Evolutionary conservation across 2,113 vertebrate species (phyloP).

Genomic region (Lethenteron reissneri): DNA sequence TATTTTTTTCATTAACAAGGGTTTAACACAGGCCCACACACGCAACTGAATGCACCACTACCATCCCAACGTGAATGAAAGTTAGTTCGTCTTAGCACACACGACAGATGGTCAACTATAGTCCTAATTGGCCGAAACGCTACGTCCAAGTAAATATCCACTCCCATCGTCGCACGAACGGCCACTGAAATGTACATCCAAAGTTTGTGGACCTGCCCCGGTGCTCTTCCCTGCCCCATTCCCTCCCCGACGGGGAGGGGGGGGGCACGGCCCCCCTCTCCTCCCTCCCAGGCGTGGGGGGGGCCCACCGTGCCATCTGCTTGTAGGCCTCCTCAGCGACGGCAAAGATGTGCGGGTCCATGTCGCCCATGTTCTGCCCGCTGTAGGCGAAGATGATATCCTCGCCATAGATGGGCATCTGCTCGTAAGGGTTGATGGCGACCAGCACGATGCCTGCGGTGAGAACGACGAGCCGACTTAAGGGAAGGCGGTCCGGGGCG

Average conservation of each 20-base stretch:
- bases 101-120: no score
- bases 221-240: not conserved
- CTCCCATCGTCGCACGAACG: not conserved
- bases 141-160: no score
- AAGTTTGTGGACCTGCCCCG: not conserved
- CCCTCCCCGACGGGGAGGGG: not conserved
- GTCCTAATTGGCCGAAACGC: no score
- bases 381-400: conserved; percentile 98
- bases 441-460: conserved; percentile 73
- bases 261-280: not conserved
- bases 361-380: conserved; percentile 96
- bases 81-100: no score
- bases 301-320: conserved; percentile 88
- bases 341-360: conserved; percentile 96
- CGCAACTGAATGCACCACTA: no score
- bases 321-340: conserved; percentile 96
- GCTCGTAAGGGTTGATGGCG: conserved; percentile 93
- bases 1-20: no score
- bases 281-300: not conserved
- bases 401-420: conserved; percentile 74
- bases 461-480: not conserved
- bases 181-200: not conserved
- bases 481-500: no score
- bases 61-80: no score
- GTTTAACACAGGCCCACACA: no score